Percentiles rank a stretch among this genome's conserved stretches.
phyloP scores from a whole-genome alignment of 2,113 vertebrate genomes.

The Paralichthys olivaceus region DNA sequence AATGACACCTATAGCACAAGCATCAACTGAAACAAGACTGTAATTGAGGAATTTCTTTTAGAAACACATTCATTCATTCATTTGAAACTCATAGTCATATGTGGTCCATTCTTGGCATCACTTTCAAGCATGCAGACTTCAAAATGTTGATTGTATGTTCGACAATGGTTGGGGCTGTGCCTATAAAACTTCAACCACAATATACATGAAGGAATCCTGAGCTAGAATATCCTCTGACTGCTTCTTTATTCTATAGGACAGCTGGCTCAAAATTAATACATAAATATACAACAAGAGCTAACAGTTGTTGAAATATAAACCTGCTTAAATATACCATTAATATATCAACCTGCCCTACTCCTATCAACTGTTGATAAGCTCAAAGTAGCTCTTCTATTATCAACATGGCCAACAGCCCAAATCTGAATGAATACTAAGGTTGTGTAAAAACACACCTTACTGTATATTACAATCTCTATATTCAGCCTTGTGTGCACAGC shows the following conservation, averaged over 20 bases:
- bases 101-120: neutral
- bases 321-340: neutral
- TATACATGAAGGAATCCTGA: neutral
- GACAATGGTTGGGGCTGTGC: neutral
- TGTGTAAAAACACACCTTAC: conserved; percentile 20
- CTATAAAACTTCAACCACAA: neutral
- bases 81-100: neutral
- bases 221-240: neutral
- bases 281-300: neutral
- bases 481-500: conserved; percentile 14
- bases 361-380: neutral
- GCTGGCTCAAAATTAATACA: neutral
- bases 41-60: no score
- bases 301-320: neutral
- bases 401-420: conserved; percentile 5
- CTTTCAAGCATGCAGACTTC: neutral
- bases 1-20: neutral
- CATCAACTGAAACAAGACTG: no score
- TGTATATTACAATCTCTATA: conserved; percentile 17
- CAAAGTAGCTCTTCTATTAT: conserved; percentile 4
- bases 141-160: neutral
- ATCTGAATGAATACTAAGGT: conserved; percentile 14
- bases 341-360: neutral
- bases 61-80: neutral
- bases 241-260: neutral